These are phyloP conservation scores for Pholis gunnellus DNA, from an alignment of 2,113 vertebrate genomes.

Conservation along the genomic window DNA sequence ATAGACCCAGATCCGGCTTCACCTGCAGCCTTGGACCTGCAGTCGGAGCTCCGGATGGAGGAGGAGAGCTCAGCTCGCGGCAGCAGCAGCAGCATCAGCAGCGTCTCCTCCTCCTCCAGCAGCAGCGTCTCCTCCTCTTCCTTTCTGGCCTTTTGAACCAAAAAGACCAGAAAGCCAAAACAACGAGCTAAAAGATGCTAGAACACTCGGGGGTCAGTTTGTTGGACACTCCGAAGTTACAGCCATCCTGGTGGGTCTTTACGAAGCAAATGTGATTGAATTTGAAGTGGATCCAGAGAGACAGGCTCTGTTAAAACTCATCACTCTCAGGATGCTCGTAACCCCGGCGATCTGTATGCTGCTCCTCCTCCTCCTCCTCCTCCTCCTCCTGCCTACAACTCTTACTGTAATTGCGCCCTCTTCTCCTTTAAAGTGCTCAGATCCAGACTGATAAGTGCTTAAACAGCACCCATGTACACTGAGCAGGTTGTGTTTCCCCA, in stretches of 20 bases:
- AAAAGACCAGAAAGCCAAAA: neutral
- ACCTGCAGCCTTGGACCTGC: too few relatives aligned
- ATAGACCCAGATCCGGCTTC: too few relatives aligned
- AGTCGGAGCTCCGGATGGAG: too few relatives aligned
- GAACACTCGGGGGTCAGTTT: neutral
- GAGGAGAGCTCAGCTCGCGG: too few relatives aligned
- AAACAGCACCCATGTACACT: neutral
- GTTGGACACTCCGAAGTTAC: neutral
- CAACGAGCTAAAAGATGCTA: neutral
- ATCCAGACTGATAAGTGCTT: conserved; percentile 11
- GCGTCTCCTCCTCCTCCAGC: too few relatives aligned
- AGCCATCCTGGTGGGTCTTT: neutral
- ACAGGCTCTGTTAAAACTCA: conserved; percentile 16
- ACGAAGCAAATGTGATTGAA: neutral
- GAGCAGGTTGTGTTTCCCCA: conserved; percentile 3
- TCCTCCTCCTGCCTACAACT: conserved; percentile 8
- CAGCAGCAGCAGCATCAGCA: too few relatives aligned
- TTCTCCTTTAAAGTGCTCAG: conserved; percentile 19
- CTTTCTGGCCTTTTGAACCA: neutral
- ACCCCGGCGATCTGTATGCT: neutral
- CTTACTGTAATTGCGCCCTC: conserved; percentile 24
- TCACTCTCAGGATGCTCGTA: conserved; percentile 21
- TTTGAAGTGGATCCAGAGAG: neutral
- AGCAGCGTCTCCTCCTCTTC: too few relatives aligned
- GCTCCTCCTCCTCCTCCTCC: neutral